Percentiles rank a stretch among this genome's conserved stretches.
phyloP scores from a whole-genome alignment of 2,797 vertebrate species.

The Falco peregrinus region DNA sequence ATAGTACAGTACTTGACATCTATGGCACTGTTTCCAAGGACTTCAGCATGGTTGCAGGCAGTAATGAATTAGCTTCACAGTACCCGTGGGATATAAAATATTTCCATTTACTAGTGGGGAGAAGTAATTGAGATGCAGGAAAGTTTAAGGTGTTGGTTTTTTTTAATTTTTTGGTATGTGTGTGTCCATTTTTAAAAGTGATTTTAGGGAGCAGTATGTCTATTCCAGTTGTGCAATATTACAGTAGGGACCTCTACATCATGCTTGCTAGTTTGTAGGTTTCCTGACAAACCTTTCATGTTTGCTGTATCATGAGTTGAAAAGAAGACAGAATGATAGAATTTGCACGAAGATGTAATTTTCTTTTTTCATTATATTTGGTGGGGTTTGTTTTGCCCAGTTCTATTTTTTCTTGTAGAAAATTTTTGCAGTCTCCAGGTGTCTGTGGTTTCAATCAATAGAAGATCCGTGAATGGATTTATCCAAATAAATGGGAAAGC shows the following conservation, averaged over 20 bases:
- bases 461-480: not conserved
- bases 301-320: not conserved
- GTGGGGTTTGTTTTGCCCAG: not conserved
- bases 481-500: slow-evolving; percentile 28
- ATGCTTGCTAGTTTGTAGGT: not conserved
- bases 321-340: not conserved
- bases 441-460: not conserved
- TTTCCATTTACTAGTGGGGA: not conserved
- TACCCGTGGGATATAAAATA: not conserved
- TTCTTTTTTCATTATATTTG: not conserved
- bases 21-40: slow-evolving; percentile 1
- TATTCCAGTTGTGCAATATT: not conserved
- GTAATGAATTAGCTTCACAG: slow-evolving; percentile 39
- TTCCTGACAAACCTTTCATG: not conserved
- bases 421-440: not conserved
- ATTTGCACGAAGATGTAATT: not conserved
- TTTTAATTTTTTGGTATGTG: not conserved
- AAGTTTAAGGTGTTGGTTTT: not conserved
- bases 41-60: not conserved
- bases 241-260: not conserved
- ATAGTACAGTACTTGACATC: slow-evolving; percentile 23
- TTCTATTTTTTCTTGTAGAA: not conserved
- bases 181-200: not conserved
- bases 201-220: not conserved
- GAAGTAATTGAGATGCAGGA: not conserved